A percentile compares a stretch with the other conserved stretches of the same genome.
Evolutionary conservation across 2,113 vertebrate species (phyloP).

Genomic region (Pachyramphus minor): DNA sequence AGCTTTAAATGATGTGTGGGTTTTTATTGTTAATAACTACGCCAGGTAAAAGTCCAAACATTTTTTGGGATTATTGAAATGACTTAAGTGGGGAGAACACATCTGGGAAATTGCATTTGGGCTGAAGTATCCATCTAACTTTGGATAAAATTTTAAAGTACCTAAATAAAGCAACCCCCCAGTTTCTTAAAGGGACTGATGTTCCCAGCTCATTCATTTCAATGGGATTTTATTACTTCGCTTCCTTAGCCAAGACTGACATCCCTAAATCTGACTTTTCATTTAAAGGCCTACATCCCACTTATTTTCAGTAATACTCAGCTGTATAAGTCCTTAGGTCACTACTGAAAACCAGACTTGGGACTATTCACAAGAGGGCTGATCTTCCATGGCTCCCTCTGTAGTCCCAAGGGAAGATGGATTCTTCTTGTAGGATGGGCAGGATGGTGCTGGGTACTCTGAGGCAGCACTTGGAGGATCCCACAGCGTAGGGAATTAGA

Average conservation of each 20-base stretch:
- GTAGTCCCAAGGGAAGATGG: neutral
- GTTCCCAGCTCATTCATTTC: neutral
- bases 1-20: neutral
- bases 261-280: neutral
- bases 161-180: neutral
- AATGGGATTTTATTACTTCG: neutral
- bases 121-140: neutral
- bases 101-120: neutral
- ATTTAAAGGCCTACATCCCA: neutral
- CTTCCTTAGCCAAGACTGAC: neutral
- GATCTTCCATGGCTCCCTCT: neutral
- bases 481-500: neutral
- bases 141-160: neutral
- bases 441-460: neutral
- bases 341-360: neutral
- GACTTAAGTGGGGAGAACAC: neutral
- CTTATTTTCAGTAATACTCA: neutral
- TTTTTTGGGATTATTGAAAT: neutral
- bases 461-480: neutral
- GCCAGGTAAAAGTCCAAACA: neutral
- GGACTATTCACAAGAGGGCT: neutral
- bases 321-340: neutral
- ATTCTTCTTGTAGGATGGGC: neutral
- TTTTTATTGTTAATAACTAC: neutral
- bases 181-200: neutral